These are phyloP conservation scores for Solenopsis invicta DNA, from an alignment of 1,140 invertebrate genomes.

Conservation along the genomic window DNA sequence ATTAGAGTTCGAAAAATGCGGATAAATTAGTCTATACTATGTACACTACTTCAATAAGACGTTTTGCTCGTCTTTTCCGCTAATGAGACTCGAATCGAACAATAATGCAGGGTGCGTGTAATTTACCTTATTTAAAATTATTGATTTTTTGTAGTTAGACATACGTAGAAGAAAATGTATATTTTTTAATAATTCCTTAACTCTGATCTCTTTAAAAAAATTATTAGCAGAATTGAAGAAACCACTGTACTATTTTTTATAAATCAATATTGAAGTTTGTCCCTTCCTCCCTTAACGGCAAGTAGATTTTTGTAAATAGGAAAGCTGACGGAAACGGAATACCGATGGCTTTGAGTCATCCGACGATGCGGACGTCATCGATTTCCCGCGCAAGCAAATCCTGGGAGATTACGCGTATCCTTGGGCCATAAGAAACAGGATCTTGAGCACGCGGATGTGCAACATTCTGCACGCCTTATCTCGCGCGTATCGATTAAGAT, in stretches of 20 bases:
- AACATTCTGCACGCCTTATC: slow-evolving; percentile 33
- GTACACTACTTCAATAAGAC: background rate
- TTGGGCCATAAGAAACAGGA: slow-evolving; percentile 42
- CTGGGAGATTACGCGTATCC: slow-evolving; percentile 62
- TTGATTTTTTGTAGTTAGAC: background rate
- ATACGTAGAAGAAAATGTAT: background rate
- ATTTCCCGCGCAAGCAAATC: slow-evolving; percentile 40
- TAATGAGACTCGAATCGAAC: background rate
- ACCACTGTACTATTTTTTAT: no score
- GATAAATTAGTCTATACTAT: slow-evolving; percentile 11
- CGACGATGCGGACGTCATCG: slow-evolving; percentile 66
- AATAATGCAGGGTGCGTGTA: background rate
- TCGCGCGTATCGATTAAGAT: slow-evolving; percentile 68
- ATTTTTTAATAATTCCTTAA: background rate
- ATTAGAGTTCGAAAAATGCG: slow-evolving; percentile 26
- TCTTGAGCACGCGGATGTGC: slow-evolving; percentile 48
- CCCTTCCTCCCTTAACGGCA: no score
- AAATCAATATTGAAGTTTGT: background rate
- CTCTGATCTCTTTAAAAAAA: background rate
- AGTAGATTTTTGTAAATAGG: background rate
- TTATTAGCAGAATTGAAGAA: background rate
- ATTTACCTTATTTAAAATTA: background rate
- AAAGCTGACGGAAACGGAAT: slow-evolving; percentile 37
- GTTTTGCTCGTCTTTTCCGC: background rate
- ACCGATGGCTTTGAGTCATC: slow-evolving; percentile 61